A percentile compares a stretch with the other conserved stretches of the same genome.
Evolutionary conservation across 2,888 invertebrate genomes (phyloP).

Genomic region (Arge pagana): DNA sequence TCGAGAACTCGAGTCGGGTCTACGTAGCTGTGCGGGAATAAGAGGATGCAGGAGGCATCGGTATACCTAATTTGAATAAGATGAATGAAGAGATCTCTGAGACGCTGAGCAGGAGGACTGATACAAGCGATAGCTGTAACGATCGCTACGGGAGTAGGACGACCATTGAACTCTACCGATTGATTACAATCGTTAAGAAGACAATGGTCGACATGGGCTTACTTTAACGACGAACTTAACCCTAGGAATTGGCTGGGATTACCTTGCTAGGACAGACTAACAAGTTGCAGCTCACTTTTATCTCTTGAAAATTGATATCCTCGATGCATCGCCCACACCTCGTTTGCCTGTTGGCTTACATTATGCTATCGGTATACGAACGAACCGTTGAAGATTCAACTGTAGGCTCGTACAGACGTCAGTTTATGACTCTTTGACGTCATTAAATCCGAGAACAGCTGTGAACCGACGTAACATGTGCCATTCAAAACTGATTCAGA

Average conservation of each 20-base stretch:
- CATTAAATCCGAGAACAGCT: no score
- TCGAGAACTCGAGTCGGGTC: background rate
- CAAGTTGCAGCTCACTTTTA: constrained; percentile 35
- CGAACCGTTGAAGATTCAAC: no score
- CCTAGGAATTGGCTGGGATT: constrained; percentile 39
- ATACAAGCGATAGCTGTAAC: constrained; percentile 31
- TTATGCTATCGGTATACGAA: no score
- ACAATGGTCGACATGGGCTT: constrained; percentile 47
- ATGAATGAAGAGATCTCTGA: constrained; percentile 47
- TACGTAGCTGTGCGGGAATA: background rate
- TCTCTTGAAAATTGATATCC: constrained; percentile 40
- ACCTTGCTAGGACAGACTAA: constrained; percentile 25
- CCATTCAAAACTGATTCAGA: no score
- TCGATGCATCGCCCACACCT: constrained; percentile 15
- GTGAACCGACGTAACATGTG: no score
- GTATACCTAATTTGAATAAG: constrained; percentile 45
- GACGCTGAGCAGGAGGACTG: constrained; percentile 29
- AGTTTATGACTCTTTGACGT: no score
- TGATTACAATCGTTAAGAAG: constrained; percentile 50
- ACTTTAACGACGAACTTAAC: constrained; percentile 40
- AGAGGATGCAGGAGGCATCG: background rate
- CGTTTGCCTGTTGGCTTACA: no score
- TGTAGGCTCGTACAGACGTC: no score
- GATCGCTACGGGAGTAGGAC: constrained; percentile 8
- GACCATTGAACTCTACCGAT: constrained; percentile 36